phyloP scores from a whole-genome alignment of 2,888 invertebrate genomes.

The Epirrita christyi region DNA sequence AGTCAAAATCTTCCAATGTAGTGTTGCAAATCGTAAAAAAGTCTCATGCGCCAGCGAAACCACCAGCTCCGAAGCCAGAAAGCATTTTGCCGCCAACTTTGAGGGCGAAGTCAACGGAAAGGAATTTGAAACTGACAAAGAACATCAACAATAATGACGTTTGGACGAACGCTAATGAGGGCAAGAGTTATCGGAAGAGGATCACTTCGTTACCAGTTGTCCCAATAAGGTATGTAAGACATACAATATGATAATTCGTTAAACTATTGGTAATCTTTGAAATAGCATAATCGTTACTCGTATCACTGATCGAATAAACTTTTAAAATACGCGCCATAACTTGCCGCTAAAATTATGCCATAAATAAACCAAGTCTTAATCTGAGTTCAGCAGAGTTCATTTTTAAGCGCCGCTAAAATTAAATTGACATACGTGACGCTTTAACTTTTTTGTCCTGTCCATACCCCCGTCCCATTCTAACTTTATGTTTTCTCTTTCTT shows the following conservation, averaged over 20 bases:
- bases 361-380: slow-evolving; percentile 34
- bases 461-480: slow-evolving; percentile 50
- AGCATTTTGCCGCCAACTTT: slow-evolving; percentile 69
- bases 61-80: slow-evolving; percentile 42
- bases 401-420: slow-evolving; percentile 32
- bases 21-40: slow-evolving; percentile 75
- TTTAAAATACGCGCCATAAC: slow-evolving; percentile 49
- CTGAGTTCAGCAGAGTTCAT: slow-evolving; percentile 20
- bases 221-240: slow-evolving; percentile 59
- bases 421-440: slow-evolving; percentile 51
- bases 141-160: slow-evolving; percentile 78
- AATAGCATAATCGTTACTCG: not conserved
- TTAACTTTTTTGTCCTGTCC: slow-evolving; percentile 36
- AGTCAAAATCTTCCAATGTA: slow-evolving; percentile 60
- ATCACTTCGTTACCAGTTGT: slow-evolving; percentile 47
- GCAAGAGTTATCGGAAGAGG: slow-evolving; percentile 53
- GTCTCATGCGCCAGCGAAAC: slow-evolving; percentile 57
- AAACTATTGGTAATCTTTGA: not conserved
- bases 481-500: slow-evolving; percentile 36
- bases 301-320: slow-evolving; percentile 50
- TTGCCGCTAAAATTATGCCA: slow-evolving; percentile 9
- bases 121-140: slow-evolving; percentile 64
- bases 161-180: slow-evolving; percentile 68
- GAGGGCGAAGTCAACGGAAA: slow-evolving; percentile 60
- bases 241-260: slow-evolving; percentile 1